Base-by-base conservation (phyloP, 1,140 invertebrate genomes). In the Chymomyza costata region DNA sequence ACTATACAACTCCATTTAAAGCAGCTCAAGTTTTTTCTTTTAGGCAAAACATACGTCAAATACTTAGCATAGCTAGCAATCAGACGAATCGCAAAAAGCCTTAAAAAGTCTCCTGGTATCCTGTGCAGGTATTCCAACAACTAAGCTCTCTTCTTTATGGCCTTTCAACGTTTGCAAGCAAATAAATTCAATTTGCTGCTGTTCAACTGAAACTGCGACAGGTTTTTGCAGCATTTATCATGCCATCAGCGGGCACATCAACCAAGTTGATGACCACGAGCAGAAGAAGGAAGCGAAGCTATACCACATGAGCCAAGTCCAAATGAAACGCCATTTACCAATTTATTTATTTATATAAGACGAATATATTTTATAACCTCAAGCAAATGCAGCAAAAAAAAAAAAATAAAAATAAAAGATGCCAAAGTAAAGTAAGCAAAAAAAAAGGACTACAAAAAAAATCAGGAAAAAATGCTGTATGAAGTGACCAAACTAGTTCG, bases 311-410 rank as follows among this genome's bases (percentile, higher is more conserved):
- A 53, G 49, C 17, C 39, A 51, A 63, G 51, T 67, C 39, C 66
- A 71, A 80, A 78, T 78, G 66, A 73, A 78, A 78, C 64, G 73
- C 71, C 73, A 78, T 78, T 78, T 78, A 78, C 67, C 73, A 80
- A 78, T 80, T 80, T 78, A 78, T 80, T 80, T 80, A 80, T 80
- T 80, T 80, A 81, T 80, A 81, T 80, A 80, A 80, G 74, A 64
- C 73, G 73, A 80, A 81, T 80, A 80, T 80, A 80, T 80, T 80
- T 80, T 80, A 80, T 80, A 80, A 80, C 73, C 73, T 64, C 51
- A 51, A 65, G 73, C 64, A 80, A 67, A 66, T 64, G 59, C 40
- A 69, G 53, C 41, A 48, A 40, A 52, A 32, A 46, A 48, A 6
- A 62, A 25, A 32, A 41, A 13, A 21, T 25, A 32, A 34, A 25